Evolutionary conservation across 2,797 vertebrate species (phyloP).

Genomic region (Chloroceryle inda): DNA sequence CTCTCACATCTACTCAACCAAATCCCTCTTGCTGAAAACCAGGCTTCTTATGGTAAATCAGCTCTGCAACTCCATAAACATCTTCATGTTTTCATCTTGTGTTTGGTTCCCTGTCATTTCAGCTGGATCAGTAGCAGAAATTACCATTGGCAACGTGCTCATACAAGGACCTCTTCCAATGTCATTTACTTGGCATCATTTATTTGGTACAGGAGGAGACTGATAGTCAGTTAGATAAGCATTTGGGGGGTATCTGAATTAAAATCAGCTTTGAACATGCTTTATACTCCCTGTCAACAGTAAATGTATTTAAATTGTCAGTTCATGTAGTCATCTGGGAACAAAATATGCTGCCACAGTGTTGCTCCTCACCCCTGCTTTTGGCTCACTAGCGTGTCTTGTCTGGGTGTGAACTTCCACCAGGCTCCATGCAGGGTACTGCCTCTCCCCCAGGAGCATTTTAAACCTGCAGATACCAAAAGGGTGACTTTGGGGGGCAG

Average conservation of each 20-base stretch:
- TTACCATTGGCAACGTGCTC: background rate
- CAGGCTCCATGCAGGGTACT: background rate
- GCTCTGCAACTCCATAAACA: background rate
- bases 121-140: conserved; percentile 16
- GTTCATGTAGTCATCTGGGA: background rate
- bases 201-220: background rate
- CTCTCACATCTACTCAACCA: background rate
- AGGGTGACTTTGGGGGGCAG: background rate
- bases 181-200: conserved; percentile 48
- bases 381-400: background rate
- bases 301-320: conserved; percentile 11
- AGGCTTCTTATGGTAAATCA: background rate
- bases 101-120: background rate
- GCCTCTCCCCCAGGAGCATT: background rate
- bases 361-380: background rate
- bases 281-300: conserved; percentile 21
- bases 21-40: background rate
- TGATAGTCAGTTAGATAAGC: conserved; percentile 20
- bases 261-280: conserved; percentile 5
- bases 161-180: background rate
- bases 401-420: background rate
- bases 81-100: background rate
- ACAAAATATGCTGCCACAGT: background rate
- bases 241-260: background rate
- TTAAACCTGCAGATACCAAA: background rate